Conservation (phyloP, 1,140 invertebrate genomes). For the Drosophila ananassae region DNA sequence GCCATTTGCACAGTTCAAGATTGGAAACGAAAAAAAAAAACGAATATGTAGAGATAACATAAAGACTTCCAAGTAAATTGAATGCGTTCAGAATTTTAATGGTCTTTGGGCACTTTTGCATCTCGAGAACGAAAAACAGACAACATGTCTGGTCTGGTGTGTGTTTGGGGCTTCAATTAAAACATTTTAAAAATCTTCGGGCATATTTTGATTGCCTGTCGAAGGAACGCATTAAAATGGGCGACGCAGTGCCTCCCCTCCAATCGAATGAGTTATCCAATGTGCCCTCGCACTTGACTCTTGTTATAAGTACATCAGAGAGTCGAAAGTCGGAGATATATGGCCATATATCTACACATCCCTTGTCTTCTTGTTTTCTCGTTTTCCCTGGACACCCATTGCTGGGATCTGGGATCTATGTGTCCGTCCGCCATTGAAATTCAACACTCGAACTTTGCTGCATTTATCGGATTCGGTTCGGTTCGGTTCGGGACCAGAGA, state of each 20-base stretch:
- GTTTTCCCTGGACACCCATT: conserved; percentile 64
- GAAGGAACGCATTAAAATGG: conserved; percentile 80
- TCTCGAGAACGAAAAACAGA: conserved; percentile 76
- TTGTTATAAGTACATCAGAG: conserved; percentile 74
- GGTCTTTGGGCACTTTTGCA: conserved; percentile 73
- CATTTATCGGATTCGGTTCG: conserved; percentile 63
- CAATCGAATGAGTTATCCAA: conserved; percentile 2
- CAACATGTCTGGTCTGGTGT: conserved; percentile 63
- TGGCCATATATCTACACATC: conserved; percentile 2
- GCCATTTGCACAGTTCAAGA: conserved; percentile 37
- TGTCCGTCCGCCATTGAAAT: conserved; percentile 71
- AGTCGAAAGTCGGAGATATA: conserved; percentile 37
- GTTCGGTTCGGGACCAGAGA: conserved; percentile 11
- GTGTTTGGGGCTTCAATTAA: conserved; percentile 69
- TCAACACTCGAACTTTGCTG: conserved; percentile 79
- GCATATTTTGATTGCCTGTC: conserved; percentile 81
- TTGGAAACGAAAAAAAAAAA: not conserved
- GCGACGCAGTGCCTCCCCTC: conserved; percentile 56
- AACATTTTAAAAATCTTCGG: conserved; percentile 74
- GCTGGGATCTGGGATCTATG: conserved; percentile 18
- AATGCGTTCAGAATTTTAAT: conserved; percentile 77
- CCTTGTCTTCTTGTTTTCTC: not conserved
- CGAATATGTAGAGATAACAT: conserved; percentile 18
- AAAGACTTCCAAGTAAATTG: conserved; percentile 66
- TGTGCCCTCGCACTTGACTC: conserved; percentile 64